These are phyloP conservation scores for Metaphire vulgaris DNA, from an alignment of 1,140 invertebrate species.

Conservation along the genomic window DNA sequence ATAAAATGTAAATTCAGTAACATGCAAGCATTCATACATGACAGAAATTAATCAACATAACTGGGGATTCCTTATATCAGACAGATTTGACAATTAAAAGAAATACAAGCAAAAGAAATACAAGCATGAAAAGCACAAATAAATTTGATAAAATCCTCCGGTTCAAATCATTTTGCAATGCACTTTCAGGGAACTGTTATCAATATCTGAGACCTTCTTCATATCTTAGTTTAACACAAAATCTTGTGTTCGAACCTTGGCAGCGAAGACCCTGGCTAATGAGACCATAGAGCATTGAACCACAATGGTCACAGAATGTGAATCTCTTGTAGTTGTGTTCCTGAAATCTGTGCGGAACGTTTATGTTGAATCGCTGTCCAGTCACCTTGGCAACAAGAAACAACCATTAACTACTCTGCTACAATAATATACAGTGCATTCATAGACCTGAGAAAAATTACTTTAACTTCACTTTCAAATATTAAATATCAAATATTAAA, in stretches of 20 bases:
- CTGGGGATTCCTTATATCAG: too few species aligned
- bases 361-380: constrained; percentile 81
- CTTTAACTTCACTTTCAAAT: constrained; percentile 2
- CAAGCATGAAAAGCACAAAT: too few species aligned
- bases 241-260: constrained; percentile 80
- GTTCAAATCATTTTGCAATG: too few species aligned
- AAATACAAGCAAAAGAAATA: too few species aligned
- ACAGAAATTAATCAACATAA: too few species aligned
- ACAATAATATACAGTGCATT: neutral
- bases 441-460: neutral
- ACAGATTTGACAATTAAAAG: too few species aligned
- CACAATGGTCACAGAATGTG: constrained; percentile 99
- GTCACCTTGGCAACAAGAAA: constrained; percentile 35
- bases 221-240: too few species aligned
- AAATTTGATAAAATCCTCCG: too few species aligned
- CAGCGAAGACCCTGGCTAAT: constrained; percentile 95
- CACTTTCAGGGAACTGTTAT: too few species aligned
- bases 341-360: constrained; percentile 84
- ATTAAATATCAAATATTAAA: constrained; percentile 5
- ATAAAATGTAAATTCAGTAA: too few species aligned
- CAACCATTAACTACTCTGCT: neutral
- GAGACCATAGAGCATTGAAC: constrained; percentile 89
- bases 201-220: too few species aligned
- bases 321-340: constrained; percentile 91
- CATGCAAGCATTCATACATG: too few species aligned